These are phyloP conservation scores for Battus philenor DNA, from an alignment of 1,140 invertebrate genomes.

Conservation along the genomic window DNA sequence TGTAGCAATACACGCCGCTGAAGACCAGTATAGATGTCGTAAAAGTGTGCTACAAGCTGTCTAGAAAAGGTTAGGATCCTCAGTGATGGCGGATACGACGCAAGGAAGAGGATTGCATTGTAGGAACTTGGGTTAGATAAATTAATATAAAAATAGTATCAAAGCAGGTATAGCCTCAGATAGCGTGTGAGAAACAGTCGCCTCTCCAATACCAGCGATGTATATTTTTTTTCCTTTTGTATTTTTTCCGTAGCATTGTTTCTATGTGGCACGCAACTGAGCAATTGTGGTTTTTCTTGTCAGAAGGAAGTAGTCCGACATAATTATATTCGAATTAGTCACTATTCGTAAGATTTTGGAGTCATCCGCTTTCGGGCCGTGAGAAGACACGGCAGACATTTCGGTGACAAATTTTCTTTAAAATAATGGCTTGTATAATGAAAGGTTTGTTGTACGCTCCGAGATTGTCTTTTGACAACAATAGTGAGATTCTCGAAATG, in stretches of 20 bases:
- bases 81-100: too few relatives aligned
- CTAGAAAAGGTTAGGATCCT: too few relatives aligned
- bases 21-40: too few relatives aligned
- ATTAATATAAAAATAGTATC: too few relatives aligned
- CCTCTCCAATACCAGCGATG: slow-evolving; percentile 3
- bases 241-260: slow-evolving; percentile 43
- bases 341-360: slow-evolving; percentile 49
- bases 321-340: slow-evolving; percentile 67
- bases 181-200: slow-evolving; percentile 15
- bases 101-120: too few relatives aligned
- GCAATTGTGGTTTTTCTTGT: slow-evolving; percentile 57
- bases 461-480: slow-evolving; percentile 3
- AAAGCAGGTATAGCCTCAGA: not conserved
- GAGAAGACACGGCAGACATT: slow-evolving; percentile 34
- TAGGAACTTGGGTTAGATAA: not conserved
- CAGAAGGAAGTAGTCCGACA: slow-evolving; percentile 43
- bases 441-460: not conserved
- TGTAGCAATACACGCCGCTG: too few relatives aligned
- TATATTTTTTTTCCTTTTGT: slow-evolving; percentile 27
- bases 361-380: slow-evolving; percentile 30
- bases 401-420: slow-evolving; percentile 23
- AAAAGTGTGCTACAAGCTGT: too few relatives aligned
- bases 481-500: slow-evolving; percentile 9
- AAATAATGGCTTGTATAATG: not conserved
- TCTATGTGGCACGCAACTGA: slow-evolving; percentile 46